Base-by-base conservation (phyloP, 1,140 invertebrate genomes). In the Aphaenogaster rudis region DNA sequence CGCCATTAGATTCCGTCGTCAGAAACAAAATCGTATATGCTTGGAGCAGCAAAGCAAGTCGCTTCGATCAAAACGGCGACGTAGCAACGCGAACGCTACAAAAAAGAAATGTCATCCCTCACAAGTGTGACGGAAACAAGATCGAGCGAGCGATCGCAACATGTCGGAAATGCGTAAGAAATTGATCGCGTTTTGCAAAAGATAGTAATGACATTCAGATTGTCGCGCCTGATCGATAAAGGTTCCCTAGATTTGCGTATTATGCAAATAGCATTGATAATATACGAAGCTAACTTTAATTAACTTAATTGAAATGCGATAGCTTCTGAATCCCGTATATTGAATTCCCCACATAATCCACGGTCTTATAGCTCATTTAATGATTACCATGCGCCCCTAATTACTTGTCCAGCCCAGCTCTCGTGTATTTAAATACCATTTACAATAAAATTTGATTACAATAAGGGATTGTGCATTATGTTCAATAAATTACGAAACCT, bases 241-340 rank as follows among this genome's bases (percentile, higher is more conserved):
- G 4, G n/a, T 72, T 72, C 1, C 2, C 6, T 6, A 9, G 28
- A 39, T 52, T 39, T 11, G 15, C 42, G 7, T 17, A 21, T 42
- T 61, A 63, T 63, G 45, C 13, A 36, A 52, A 42, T 45, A 50
- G 28, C 13, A 63, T 5, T 61, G 11, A 74, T 59, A 74, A 82
- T 61, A 28, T n/a, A 48, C 28, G 17, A 61, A 21, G 2, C 13
- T 28, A 7, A 50, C 69, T 84, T 76, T 82, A 74, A 82, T 74
- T 61, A n/a, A 48, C 17, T 72, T 61, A 48, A 48, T 84, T 76
- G 54, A 84, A 84, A 76, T 61, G 13, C 13, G 54, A 84, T 82
- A 74, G 42, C 71, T 33, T 33, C n/a, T 13, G 17, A 11, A 59
- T 59, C n/a, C 21, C 21, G 3, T 33, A 59, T 72, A 59, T 74